phyloP scores from a whole-genome alignment of 2,888 invertebrate genomes.

The Andrena trimmerana region DNA sequence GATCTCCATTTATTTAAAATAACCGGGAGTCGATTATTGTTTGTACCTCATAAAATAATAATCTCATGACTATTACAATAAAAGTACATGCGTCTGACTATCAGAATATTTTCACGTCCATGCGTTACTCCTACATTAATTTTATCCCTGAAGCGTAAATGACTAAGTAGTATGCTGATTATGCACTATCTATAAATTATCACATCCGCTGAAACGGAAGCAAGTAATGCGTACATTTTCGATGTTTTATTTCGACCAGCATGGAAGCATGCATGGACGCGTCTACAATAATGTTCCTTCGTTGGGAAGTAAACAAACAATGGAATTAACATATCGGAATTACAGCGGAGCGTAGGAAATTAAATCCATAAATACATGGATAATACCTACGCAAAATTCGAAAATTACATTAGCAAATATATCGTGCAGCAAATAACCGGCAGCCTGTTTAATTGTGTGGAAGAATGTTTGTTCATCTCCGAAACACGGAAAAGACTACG shows the following conservation, averaged over 20 bases:
- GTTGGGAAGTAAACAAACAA: conserved; percentile 35
- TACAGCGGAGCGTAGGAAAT: not conserved
- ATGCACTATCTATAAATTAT: conserved; percentile 16
- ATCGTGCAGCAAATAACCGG: not conserved
- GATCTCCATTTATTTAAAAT: not conserved
- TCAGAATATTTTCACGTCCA: not conserved
- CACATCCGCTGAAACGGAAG: not conserved
- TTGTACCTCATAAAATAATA: not conserved
- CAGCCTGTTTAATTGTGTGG: conserved; percentile 34
- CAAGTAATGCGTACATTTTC: not conserved
- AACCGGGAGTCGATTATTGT: not conserved
- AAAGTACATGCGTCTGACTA: not conserved
- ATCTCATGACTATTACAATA: not conserved
- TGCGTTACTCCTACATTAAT: not conserved
- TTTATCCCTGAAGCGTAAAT: not conserved
- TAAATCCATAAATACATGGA: conserved; percentile 27
- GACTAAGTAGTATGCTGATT: not conserved
- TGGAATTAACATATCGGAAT: conserved; percentile 6
- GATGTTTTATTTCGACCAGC: not conserved
- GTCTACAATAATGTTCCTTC: conserved; percentile 22
- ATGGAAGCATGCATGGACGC: not conserved
- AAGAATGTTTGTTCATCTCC: conserved; percentile 56
- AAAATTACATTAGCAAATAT: conserved; percentile 26
- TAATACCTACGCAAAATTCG: not conserved
- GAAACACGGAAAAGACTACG: conserved; percentile 31